A percentile compares a stretch with the other conserved stretches of the same genome.
phyloP scores from a whole-genome alignment of 2,888 invertebrate genomes.

The Criorhina ranunculi region DNA sequence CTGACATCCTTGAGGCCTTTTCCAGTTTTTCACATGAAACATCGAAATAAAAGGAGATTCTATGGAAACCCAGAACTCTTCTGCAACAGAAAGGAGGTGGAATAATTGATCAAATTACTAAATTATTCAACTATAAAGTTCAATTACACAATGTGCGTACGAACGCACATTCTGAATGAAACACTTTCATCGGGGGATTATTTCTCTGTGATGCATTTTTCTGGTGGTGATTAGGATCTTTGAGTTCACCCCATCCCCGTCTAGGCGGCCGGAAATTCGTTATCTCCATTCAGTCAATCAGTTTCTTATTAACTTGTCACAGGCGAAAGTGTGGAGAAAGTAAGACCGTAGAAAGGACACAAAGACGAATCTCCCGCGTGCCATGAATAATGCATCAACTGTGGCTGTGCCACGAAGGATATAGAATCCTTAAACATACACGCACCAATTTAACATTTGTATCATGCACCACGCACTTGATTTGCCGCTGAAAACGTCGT shows the following conservation, averaged over 20 bases:
- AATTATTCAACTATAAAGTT: conserved; percentile 76
- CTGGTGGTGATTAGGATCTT: conserved; percentile 74
- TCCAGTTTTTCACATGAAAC: conserved; percentile 45
- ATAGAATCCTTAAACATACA: conserved; percentile 72
- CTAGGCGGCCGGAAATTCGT: conserved; percentile 75
- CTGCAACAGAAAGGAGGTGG: conserved; percentile 72
- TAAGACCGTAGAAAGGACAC: conserved; percentile 52
- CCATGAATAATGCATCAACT: conserved; percentile 71
- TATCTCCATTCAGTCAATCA: conserved; percentile 78
- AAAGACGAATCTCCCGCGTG: conserved; percentile 57
- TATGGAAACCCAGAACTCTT: conserved; percentile 20
- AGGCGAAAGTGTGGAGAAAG: conserved; percentile 54
- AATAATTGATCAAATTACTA: conserved; percentile 75
- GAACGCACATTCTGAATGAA: conserved; percentile 64
- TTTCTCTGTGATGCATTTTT: conserved; percentile 68
- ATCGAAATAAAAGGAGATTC: conserved; percentile 35
- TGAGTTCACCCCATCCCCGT: conserved; percentile 21
- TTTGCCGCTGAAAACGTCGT: conserved; percentile 71
- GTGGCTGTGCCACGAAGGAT: conserved; percentile 44
- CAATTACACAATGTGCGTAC: conserved; percentile 74
- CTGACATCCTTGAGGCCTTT: conserved; percentile 22
- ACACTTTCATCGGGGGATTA: conserved; percentile 57
- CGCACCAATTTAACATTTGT: conserved; percentile 76
- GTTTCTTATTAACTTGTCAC: conserved; percentile 78
- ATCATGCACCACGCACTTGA: conserved; percentile 76